Evolutionary conservation across 2,113 vertebrate genomes (phyloP).

Genomic region (Azemiops feae): DNA sequence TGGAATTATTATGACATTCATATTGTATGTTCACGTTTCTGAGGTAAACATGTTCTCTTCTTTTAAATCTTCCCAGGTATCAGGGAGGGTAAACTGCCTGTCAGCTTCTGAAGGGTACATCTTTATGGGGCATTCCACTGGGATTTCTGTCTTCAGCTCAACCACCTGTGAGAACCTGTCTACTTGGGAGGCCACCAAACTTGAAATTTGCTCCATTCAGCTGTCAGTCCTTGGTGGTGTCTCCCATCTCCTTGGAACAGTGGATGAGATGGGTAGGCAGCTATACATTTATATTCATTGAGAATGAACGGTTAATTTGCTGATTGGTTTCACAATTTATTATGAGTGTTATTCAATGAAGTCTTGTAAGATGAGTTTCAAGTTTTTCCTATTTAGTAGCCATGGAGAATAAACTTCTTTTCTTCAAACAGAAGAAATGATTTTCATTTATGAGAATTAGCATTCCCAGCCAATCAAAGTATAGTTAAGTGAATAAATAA

Average conservation of each 20-base stretch:
- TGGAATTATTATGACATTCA: background rate
- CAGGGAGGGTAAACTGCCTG: conserved; percentile 73
- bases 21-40: background rate
- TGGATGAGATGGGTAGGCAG: conserved; percentile 84
- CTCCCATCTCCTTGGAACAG: conserved; percentile 67
- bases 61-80: conserved; percentile 69
- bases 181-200: conserved; percentile 69
- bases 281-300: background rate
- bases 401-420: background rate
- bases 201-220: conserved; percentile 73
- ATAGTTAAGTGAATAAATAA: background rate
- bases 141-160: conserved; percentile 73
- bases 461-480: background rate
- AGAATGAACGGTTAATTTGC: background rate
- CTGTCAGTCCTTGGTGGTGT: conserved; percentile 60
- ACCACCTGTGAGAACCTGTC: conserved; percentile 41
- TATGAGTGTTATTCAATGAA: background rate
- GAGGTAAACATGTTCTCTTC: conserved; percentile 13
- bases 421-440: background rate
- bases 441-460: background rate
- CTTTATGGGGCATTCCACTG: conserved; percentile 72
- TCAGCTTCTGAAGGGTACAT: conserved; percentile 72
- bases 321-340: background rate
- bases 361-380: background rate
- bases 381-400: background rate